A percentile compares a stretch with the other conserved stretches of the same genome.
These are phyloP conservation scores for Pachypeltis micranthus DNA, from an alignment of 1,140 invertebrate species.

Conservation along the genomic window DNA sequence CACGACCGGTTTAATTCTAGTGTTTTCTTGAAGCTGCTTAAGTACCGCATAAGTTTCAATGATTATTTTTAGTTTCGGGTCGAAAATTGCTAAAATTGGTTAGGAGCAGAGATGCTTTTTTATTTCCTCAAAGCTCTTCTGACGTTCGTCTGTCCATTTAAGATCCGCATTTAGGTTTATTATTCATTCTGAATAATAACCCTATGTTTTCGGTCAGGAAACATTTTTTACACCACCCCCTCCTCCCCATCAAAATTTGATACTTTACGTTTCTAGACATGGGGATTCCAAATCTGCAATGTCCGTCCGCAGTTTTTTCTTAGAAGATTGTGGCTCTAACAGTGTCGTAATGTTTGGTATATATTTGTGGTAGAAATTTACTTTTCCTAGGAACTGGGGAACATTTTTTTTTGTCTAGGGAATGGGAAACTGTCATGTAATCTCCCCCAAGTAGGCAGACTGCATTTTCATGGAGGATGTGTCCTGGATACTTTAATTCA, in stretches of 20 bases:
- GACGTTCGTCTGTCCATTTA: conserved; percentile 30
- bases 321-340: conserved; percentile 30
- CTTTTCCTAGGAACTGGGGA: conserved; percentile 23
- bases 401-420: conserved; percentile 22
- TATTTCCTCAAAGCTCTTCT: too few relatives aligned
- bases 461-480: conserved; percentile 26
- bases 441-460: conserved; percentile 25
- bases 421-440: conserved; percentile 24
- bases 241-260: too few relatives aligned
- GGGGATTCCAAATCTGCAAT: too few relatives aligned
- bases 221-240: too few relatives aligned
- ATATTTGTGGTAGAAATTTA: too few relatives aligned
- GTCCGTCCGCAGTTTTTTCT: conserved; percentile 31
- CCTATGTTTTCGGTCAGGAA: too few relatives aligned
- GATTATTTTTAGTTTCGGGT: too few relatives aligned
- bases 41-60: conserved; percentile 31
- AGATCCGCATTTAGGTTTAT: too few relatives aligned
- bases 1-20: conserved; percentile 28
- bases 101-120: too few relatives aligned
- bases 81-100: too few relatives aligned
- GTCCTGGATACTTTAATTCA: conserved; percentile 28
- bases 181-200: too few relatives aligned
- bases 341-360: conserved; percentile 29
- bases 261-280: too few relatives aligned
- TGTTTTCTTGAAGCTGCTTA: conserved; percentile 29